Conservation (phyloP, 2,113 vertebrate genomes). For the Misgurnus mizolepis region DNA sequence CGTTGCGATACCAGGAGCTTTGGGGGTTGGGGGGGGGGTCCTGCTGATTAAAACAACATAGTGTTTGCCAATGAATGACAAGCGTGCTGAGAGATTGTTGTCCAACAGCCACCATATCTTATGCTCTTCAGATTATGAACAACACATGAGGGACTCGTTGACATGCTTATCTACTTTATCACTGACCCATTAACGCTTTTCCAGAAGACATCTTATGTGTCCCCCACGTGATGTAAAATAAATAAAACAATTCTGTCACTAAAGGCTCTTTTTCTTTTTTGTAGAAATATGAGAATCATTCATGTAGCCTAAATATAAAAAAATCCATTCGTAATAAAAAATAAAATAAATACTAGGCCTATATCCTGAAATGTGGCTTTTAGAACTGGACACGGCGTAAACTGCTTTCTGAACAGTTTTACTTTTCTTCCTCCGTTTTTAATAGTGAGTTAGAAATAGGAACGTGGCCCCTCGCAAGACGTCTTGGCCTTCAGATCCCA, state of each 20-base stretch:
- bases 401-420: constrained; percentile 20
- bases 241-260: not conserved
- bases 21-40: not conserved
- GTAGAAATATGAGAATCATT: too few species aligned
- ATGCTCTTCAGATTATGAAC: constrained; percentile 66
- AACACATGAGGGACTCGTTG: constrained; percentile 62
- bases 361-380: not conserved
- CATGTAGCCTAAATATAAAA: too few species aligned
- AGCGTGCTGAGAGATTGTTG: constrained; percentile 56
- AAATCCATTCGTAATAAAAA: too few species aligned
- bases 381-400: not conserved
- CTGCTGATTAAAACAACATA: constrained; percentile 10
- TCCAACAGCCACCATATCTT: constrained; percentile 60
- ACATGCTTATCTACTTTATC: constrained; percentile 58
- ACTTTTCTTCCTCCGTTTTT: not conserved
- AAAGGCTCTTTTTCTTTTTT: too few species aligned
- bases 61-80: constrained; percentile 8
- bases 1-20: constrained; percentile 40
- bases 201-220: constrained; percentile 9
- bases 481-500: constrained; percentile 72
- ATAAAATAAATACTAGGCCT: too few species aligned
- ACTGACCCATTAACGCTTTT: constrained; percentile 44
- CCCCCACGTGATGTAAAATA: not conserved
- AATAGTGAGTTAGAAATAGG: constrained; percentile 71
- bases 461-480: constrained; percentile 60